Percentiles rank a stretch among this genome's conserved stretches.
Evolutionary conservation across 2,797 vertebrate genomes (phyloP).

Genomic region (Sciaenops ocellatus): DNA sequence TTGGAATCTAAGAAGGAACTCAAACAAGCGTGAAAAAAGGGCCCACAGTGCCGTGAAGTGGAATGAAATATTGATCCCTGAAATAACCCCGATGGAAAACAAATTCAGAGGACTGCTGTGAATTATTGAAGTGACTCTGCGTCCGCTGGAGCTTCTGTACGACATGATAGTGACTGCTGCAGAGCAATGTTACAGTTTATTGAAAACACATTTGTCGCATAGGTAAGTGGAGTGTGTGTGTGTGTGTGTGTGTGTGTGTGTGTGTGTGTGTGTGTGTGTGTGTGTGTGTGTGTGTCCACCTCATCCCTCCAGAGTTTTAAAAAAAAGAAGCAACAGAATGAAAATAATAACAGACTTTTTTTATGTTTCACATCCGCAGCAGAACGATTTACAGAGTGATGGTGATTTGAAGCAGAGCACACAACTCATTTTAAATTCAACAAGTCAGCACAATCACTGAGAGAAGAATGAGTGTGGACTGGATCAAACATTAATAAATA

Average conservation of each 20-base stretch:
- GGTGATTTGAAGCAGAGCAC: slow-evolving; percentile 66
- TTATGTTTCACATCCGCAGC: slow-evolving; percentile 61
- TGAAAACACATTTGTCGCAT: slow-evolving; percentile 16
- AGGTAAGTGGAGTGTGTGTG: slow-evolving; percentile 24
- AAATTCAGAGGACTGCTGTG: slow-evolving; percentile 36
- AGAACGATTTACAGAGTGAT: slow-evolving; percentile 56
- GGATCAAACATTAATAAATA: slow-evolving; percentile 63
- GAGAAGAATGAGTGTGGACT: slow-evolving; percentile 69
- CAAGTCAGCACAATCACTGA: slow-evolving; percentile 68
- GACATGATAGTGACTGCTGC: slow-evolving; percentile 52
- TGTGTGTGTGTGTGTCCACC: neutral
- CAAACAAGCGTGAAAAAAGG: slow-evolving; percentile 57
- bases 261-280: slow-evolving; percentile 22
- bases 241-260: slow-evolving; percentile 30
- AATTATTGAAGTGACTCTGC: slow-evolving; percentile 60
- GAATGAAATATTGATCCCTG: slow-evolving; percentile 76
- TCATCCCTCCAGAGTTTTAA: neutral
- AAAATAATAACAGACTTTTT: slow-evolving; percentile 55
- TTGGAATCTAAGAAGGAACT: slow-evolving; percentile 47
- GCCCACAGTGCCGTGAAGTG: slow-evolving; percentile 36
- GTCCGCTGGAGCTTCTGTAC: slow-evolving; percentile 28
- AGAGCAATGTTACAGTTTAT: slow-evolving; percentile 20
- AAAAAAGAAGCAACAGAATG: neutral
- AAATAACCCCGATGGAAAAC: slow-evolving; percentile 57
- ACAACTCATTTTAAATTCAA: slow-evolving; percentile 69